A percentile compares a stretch with the other conserved stretches of the same genome.
phyloP scores from a whole-genome alignment of 1,140 invertebrate species.

The Atta texana region DNA sequence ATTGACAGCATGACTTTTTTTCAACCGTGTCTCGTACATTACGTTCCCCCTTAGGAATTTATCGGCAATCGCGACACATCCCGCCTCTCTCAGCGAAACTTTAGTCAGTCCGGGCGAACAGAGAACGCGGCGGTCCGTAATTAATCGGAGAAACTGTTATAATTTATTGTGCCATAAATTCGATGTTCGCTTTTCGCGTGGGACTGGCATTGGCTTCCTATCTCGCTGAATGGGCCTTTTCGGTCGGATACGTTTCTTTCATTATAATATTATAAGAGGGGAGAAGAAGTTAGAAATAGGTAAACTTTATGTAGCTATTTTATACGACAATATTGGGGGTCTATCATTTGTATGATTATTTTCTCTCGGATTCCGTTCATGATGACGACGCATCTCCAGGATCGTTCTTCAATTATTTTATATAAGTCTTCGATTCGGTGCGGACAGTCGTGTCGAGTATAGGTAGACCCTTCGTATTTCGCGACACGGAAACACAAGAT shows the following conservation, averaged over 20 bases:
- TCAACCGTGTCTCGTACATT: slow-evolving; percentile 14
- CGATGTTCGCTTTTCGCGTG: slow-evolving; percentile 61
- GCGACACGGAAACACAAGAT: slow-evolving; percentile 57
- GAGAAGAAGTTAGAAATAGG: slow-evolving; percentile 63
- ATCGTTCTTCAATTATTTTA: slow-evolving; percentile 37
- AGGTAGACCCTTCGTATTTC: slow-evolving; percentile 69
- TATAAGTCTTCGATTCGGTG: slow-evolving; percentile 12
- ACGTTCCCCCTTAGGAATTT: not conserved
- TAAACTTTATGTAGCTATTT: slow-evolving; percentile 65
- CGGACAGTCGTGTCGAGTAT: not conserved
- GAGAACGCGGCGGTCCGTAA: slow-evolving; percentile 58
- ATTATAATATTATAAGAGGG: slow-evolving; percentile 14
- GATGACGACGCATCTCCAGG: not conserved
- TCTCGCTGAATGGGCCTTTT: slow-evolving; percentile 51
- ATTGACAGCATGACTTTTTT: slow-evolving; percentile 48
- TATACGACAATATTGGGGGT: slow-evolving; percentile 55
- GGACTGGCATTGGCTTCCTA: slow-evolving; percentile 68
- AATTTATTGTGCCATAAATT: slow-evolving; percentile 81
- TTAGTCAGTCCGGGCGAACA: slow-evolving; percentile 58
- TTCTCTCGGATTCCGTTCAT: not conserved
- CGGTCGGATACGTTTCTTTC: slow-evolving; percentile 45
- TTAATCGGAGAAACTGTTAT: slow-evolving; percentile 67
- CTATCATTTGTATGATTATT: slow-evolving; percentile 35
- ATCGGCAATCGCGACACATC: not conserved
- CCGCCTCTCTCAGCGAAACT: slow-evolving; percentile 61